Evolutionary conservation across 2,113 vertebrate species (phyloP).

Genomic region (Alligator mississippiensis): DNA sequence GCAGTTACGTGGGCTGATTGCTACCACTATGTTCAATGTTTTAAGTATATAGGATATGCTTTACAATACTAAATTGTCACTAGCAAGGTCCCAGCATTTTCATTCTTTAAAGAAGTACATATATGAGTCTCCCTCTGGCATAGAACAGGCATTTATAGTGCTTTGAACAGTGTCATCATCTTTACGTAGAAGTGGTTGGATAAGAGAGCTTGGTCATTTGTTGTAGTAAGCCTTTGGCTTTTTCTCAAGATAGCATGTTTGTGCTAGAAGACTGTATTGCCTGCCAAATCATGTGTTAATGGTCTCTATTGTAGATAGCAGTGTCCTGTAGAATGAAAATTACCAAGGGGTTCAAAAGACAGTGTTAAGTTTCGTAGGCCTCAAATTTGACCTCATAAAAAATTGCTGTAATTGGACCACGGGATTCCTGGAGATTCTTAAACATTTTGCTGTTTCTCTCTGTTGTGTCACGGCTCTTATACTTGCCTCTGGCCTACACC

Average conservation of each 20-base stretch:
- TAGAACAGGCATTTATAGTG: background rate
- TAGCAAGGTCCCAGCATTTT: background rate
- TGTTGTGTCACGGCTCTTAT: background rate
- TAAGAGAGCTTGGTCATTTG: background rate
- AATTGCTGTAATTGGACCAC: background rate
- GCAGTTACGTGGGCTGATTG: background rate
- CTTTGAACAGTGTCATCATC: background rate
- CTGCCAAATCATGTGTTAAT: background rate
- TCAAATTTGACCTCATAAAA: fast-evolving
- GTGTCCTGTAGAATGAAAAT: fast-evolving
- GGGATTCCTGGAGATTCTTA: background rate
- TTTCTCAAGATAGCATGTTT: background rate
- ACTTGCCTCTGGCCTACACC: background rate
- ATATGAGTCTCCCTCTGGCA: background rate
- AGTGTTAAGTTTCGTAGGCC: background rate
- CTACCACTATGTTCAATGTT: background rate
- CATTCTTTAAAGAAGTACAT: background rate
- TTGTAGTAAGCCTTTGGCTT: background rate
- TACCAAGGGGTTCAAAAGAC: background rate
- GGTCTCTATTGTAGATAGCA: background rate
- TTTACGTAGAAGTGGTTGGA: background rate
- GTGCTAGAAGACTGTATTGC: background rate
- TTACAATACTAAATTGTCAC: background rate
- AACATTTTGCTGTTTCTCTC: background rate
- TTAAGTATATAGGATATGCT: background rate